These are phyloP conservation scores for Barbus barbus DNA, from an alignment of 2,113 vertebrate species.

Conservation along the genomic window DNA sequence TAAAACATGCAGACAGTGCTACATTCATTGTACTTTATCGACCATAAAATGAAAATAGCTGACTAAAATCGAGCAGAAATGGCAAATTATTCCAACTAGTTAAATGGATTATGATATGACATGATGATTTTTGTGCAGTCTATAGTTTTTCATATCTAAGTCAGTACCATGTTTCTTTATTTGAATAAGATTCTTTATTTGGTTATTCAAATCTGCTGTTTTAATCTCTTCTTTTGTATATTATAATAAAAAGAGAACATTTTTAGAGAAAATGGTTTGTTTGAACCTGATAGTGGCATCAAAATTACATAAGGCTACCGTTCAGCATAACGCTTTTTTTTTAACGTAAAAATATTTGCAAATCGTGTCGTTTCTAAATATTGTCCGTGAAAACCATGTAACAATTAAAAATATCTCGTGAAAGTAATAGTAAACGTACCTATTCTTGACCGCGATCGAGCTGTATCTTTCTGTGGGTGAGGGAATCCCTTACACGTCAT, in stretches of 20 bases:
- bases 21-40: background rate
- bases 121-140: background rate
- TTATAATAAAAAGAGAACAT: background rate
- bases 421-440: conserved; percentile 72
- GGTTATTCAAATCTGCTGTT: background rate
- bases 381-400: conserved; percentile 67
- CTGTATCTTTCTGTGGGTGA: conserved; percentile 78
- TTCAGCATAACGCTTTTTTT: background rate
- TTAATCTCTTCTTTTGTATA: background rate
- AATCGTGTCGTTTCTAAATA: conserved; percentile 53
- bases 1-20: background rate
- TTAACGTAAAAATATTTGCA: background rate
- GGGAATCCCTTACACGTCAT: conserved; percentile 97
- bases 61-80: background rate
- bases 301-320: background rate
- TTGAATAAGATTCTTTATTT: background rate
- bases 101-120: background rate
- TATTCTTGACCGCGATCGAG: conserved; percentile 83
- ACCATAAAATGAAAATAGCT: background rate
- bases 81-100: background rate
- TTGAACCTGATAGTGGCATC: background rate
- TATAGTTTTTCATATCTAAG: background rate
- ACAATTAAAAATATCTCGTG: conserved; percentile 74
- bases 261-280: background rate
- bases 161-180: background rate